Percentiles rank a stretch among this genome's conserved stretches.
phyloP scores from a whole-genome alignment of 2,113 vertebrate species.

The Megalops atlanticus region DNA sequence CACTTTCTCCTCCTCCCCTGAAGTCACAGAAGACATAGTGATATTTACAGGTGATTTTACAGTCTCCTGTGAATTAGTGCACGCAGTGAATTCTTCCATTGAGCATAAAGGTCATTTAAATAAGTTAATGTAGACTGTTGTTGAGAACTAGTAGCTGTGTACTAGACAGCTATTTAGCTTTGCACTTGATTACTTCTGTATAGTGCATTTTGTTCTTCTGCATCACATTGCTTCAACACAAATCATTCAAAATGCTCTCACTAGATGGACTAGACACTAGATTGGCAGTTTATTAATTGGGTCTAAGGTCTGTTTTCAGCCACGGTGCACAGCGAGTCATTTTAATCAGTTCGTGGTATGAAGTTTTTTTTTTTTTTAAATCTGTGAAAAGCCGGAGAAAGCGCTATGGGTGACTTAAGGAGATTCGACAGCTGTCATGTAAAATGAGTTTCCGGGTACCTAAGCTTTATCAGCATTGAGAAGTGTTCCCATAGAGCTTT shows the following conservation, averaged over 20 bases:
- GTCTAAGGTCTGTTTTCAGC: not conserved
- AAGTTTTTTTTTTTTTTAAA: not conserved
- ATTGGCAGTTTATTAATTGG: not conserved
- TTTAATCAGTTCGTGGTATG: not conserved
- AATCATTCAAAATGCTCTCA: not conserved
- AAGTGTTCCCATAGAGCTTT: constrained; percentile 5
- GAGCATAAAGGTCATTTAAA: no score
- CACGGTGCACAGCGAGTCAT: not conserved
- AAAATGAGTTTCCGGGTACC: constrained; percentile 44
- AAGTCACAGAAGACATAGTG: no score
- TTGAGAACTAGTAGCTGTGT: no score
- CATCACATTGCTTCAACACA: not conserved
- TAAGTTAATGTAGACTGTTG: no score
- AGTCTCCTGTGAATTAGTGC: no score
- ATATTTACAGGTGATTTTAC: no score
- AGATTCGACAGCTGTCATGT: constrained; percentile 53
- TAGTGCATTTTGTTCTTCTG: not conserved
- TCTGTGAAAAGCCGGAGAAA: constrained; percentile 21
- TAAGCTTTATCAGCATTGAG: constrained; percentile 12
- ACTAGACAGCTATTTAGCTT: no score
- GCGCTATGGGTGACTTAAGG: constrained; percentile 21
- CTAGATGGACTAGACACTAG: no score
- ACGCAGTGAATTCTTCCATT: no score
- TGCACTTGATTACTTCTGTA: not conserved
- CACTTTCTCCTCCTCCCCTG: no score